Evolutionary conservation across 2,888 invertebrate genomes (phyloP).

Genomic region (Agonopterix heracliana): DNA sequence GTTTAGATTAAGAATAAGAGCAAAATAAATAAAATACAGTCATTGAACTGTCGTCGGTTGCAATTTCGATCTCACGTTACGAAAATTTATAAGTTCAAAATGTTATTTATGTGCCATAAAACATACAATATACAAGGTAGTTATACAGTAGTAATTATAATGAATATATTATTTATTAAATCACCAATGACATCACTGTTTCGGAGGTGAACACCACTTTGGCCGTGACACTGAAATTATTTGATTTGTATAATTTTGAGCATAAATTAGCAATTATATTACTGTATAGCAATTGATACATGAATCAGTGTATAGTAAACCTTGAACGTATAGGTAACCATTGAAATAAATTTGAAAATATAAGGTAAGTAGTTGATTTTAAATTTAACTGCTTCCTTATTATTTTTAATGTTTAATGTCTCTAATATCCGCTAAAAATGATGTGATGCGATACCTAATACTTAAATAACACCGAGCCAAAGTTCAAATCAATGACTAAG

Average conservation of each 20-base stretch:
- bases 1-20: neutral
- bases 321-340: neutral
- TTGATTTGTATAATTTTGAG: conserved; percentile 17
- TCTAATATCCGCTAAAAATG: too few species aligned
- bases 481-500: too few species aligned
- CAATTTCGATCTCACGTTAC: conserved; percentile 8
- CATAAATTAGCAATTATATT: conserved; percentile 20
- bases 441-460: too few species aligned
- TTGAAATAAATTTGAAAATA: neutral
- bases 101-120: conserved; percentile 1
- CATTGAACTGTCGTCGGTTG: conserved; percentile 9
- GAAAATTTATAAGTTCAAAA: conserved; percentile 6
- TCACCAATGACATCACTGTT: conserved; percentile 6
- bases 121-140: neutral
- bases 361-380: too few species aligned
- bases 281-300: neutral
- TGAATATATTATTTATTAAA: conserved; percentile 5
- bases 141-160: conserved; percentile 2
- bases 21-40: conserved; percentile 4
- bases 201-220: conserved; percentile 7
- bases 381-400: too few species aligned
- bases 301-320: neutral
- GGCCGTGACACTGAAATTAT: conserved; percentile 26
- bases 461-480: too few species aligned
- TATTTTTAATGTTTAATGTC: too few species aligned